Conservation (phyloP, 2,113 vertebrate genomes). For the Callipepla californica region DNA sequence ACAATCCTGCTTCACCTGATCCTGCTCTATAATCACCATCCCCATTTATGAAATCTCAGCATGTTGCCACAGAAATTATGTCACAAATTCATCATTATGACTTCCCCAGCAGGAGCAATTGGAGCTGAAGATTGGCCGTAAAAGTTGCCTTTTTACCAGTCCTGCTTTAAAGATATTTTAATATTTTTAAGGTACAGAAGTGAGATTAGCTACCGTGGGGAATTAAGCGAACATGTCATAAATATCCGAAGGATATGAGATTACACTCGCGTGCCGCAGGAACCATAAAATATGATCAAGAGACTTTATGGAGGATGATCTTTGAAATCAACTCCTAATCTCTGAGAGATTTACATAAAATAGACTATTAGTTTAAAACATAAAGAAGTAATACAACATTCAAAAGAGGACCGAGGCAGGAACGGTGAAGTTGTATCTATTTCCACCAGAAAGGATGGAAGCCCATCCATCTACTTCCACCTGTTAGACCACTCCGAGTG, state of each 20-base stretch:
- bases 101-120: conserved; percentile 71
- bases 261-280: conserved; percentile 18
- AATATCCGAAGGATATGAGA: conserved; percentile 57
- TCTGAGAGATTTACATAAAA: not conserved
- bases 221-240: conserved; percentile 34
- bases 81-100: conserved; percentile 72
- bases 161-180: conserved; percentile 48
- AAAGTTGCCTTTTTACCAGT: conserved; percentile 58
- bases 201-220: conserved; percentile 11
- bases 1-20: conserved; percentile 76
- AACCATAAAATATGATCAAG: conserved; percentile 63
- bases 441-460: not conserved
- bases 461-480: not conserved
- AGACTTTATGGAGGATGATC: conserved; percentile 58
- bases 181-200: conserved; percentile 28
- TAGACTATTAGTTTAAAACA: not conserved
- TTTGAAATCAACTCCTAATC: conserved; percentile 65
- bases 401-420: not conserved
- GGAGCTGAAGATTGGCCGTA: conserved; percentile 46
- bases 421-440: not conserved
- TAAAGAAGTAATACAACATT: not conserved
- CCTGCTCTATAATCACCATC: conserved; percentile 69
- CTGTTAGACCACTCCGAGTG: not conserved
- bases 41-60: conserved; percentile 77
- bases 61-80: conserved; percentile 68